phyloP scores from a whole-genome alignment of 2,113 vertebrate genomes.

The Casuarius casuarius region DNA sequence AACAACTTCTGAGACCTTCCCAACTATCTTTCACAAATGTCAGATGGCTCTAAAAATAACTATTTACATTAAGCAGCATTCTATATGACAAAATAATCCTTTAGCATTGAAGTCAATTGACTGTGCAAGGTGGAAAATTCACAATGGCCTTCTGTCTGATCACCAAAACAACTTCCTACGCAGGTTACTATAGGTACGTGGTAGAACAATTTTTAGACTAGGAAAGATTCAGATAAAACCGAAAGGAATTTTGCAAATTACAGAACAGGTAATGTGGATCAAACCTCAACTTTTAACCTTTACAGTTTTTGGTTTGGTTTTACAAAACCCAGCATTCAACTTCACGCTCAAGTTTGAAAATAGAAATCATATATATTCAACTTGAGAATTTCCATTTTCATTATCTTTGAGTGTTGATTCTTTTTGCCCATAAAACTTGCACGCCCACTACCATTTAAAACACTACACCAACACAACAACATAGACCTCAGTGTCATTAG shows the following conservation, averaged over 20 bases:
- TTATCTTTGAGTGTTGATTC: background rate
- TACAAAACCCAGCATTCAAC: background rate
- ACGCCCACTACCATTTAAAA: background rate
- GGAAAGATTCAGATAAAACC: background rate
- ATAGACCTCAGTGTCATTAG: background rate
- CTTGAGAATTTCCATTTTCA: background rate
- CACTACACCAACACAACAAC: background rate
- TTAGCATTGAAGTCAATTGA: background rate
- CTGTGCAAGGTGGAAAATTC: background rate
- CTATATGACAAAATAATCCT: background rate
- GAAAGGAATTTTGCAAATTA: background rate
- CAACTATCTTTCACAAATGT: background rate
- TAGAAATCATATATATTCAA: background rate
- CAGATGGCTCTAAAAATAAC: conserved; percentile 18
- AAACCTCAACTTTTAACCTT: background rate
- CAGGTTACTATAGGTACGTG: background rate
- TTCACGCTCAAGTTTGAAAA: background rate
- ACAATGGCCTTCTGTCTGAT: background rate
- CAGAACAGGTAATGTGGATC: background rate
- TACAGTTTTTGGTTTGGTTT: background rate
- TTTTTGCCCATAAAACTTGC: background rate
- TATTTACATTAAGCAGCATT: background rate
- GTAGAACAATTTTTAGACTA: background rate
- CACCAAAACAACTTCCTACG: background rate
- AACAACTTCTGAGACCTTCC: background rate